Base-by-base conservation (phyloP, 1,140 invertebrate genomes). In the Neodiprion virginianus region DNA sequence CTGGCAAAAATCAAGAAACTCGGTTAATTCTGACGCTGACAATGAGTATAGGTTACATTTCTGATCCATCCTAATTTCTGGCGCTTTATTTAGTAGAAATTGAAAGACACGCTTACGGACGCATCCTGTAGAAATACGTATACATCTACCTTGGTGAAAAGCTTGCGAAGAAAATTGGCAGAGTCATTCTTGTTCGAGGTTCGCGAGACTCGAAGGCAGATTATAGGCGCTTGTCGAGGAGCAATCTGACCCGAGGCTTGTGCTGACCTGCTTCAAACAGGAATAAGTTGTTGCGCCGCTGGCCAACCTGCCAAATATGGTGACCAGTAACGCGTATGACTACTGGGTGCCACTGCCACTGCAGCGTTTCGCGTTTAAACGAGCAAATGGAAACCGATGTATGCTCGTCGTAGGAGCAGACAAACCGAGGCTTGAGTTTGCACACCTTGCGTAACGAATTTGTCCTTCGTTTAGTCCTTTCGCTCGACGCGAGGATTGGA, bases 241-340 rank as follows among this genome's bases (percentile, higher is more conserved):
- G 11, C 53, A 61, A 61, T 61, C 53, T 61, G 53, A 61, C 53
- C 53, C 8, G 4, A 61, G 53, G 53, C 53, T 17, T 61, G 11
- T 12, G 11, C 53, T 61, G 53, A 61, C 53, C 53, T 61, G 53
- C 53, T 61, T 61, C 11, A 61, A 61, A 61, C 53, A 61, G 53
- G 53, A 17, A 61, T 61, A 61, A 61, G n/a, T 14, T 12, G 11
- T 61, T 12, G 11, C n/a, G 53, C 53, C 53, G 53, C n/a, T 61
- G 53, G 53, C 53, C 53, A 61, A 61, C 53, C 53, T 61, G 11
- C 53, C 53, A 61, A 61, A 61, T 61, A 61, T 61, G 53, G 53
- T 14, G 11, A 61, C 53, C 11, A 12, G n/a, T 17, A 61, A 61
- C 53, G 53, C 53, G 53, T 61, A 61, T 17, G 11, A 61, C 28